These are phyloP conservation scores for Acrossocheilus wenchowensis DNA, from an alignment of 2,797 vertebrate species.

Conservation along the genomic window DNA sequence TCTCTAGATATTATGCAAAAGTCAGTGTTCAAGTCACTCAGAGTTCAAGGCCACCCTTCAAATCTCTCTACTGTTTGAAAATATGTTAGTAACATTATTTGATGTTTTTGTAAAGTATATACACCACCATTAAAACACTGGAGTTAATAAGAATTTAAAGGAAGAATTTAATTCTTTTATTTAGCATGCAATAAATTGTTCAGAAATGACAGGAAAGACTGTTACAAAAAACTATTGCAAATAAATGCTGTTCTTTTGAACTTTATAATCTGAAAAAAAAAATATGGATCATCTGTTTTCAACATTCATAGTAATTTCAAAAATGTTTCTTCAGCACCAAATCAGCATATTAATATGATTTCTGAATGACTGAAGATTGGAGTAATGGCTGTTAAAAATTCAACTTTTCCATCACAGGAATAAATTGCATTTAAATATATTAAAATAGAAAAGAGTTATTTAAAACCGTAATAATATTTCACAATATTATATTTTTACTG, in stretches of 20 bases:
- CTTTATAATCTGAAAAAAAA: not conserved
- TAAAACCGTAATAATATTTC: not conserved
- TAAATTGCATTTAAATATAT: not conserved
- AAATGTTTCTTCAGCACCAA: not conserved
- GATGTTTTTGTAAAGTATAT: not conserved
- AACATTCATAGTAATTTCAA: not conserved
- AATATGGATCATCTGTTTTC: not conserved
- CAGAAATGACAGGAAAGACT: not conserved
- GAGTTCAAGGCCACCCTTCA: not conserved
- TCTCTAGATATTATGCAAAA: not conserved
- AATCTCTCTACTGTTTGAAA: constrained; percentile 1
- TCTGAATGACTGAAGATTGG: not conserved
- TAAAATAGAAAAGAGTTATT: not conserved
- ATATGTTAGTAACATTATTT: not conserved
- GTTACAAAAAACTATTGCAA: not conserved
- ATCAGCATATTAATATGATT: not conserved
- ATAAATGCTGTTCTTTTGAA: not conserved
- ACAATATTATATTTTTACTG: not conserved
- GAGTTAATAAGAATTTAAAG: not conserved
- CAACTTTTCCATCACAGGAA: not conserved
- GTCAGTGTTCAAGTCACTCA: not conserved
- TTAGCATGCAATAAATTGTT: not conserved
- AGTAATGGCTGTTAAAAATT: not conserved
- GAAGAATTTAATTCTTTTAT: not conserved
- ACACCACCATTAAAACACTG: not conserved